These are phyloP conservation scores for Suillia variegata DNA, from an alignment of 2,888 invertebrate species.

Conservation along the genomic window DNA sequence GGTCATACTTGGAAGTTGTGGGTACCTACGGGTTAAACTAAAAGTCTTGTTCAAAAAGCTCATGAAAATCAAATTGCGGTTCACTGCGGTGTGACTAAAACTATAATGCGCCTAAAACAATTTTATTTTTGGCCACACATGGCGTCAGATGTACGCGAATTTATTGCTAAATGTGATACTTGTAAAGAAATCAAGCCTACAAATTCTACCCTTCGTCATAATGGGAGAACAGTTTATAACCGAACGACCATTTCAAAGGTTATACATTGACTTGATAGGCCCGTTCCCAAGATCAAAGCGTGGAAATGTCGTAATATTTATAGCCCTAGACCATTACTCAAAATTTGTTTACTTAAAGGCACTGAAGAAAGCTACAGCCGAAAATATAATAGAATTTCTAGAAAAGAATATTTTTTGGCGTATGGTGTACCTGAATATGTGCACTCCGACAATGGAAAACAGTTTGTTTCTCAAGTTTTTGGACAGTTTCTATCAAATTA, in stretches of 20 bases:
- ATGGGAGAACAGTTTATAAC: background rate
- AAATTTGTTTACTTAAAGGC: background rate
- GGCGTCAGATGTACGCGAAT: background rate
- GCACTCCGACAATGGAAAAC: conserved; percentile 36
- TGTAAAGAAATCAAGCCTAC: background rate
- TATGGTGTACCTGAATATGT: conserved; percentile 27
- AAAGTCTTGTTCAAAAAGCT: background rate
- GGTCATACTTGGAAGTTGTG: background rate
- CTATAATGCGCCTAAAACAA: background rate
- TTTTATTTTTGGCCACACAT: conserved; percentile 4
- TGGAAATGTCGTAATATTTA: background rate
- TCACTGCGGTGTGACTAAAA: conserved; percentile 3
- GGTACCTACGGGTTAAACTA: background rate
- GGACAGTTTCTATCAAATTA: conserved; percentile 20
- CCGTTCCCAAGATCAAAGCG: background rate
- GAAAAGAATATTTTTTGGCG: too few species aligned
- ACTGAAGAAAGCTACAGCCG: too few species aligned
- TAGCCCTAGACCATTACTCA: background rate
- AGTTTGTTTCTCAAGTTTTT: conserved; percentile 24
- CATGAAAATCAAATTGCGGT: background rate
- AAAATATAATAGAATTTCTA: too few species aligned
- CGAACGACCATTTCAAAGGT: conserved; percentile 6
- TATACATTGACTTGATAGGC: conserved; percentile 6
- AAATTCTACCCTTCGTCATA: background rate
- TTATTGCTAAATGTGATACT: background rate